A percentile compares a stretch with the other conserved stretches of the same genome.
Conservation (phyloP, 2,888 invertebrate species). For the Diaprepes abbreviatus region DNA sequence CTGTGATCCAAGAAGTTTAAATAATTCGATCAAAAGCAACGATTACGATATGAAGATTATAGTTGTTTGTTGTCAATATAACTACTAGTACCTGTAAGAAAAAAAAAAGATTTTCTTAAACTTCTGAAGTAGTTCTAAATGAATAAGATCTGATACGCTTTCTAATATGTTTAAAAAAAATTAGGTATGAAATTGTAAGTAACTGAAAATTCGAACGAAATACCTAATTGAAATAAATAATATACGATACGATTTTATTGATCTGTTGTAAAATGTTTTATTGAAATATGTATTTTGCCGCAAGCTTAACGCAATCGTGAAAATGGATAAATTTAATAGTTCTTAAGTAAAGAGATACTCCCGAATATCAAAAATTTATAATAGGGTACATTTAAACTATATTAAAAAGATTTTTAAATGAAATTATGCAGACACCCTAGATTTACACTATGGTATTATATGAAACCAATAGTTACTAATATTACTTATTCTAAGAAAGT, state of each 20-base stretch:
- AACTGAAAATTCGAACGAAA: constrained; percentile 3
- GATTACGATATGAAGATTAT: constrained; percentile 39
- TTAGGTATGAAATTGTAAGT: constrained; percentile 34
- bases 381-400: too few relatives aligned
- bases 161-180: constrained; percentile 24
- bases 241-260: constrained; percentile 6
- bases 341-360: too few relatives aligned
- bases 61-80: constrained; percentile 44
- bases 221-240: constrained; percentile 19
- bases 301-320: not conserved
- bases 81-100: constrained; percentile 49
- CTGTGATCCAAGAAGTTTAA: constrained; percentile 45
- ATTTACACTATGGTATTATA: too few relatives aligned
- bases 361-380: too few relatives aligned
- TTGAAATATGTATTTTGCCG: constrained; percentile 1
- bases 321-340: too few relatives aligned
- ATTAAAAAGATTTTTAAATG: too few relatives aligned
- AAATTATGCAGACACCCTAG: too few relatives aligned
- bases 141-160: constrained; percentile 22
- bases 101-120: constrained; percentile 34
- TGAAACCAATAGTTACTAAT: too few relatives aligned
- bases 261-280: constrained; percentile 12
- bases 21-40: constrained; percentile 48
- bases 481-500: too few relatives aligned
- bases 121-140: constrained; percentile 31